Base-by-base conservation (phyloP, 2,888 invertebrate species). In the Selenia dentaria region DNA sequence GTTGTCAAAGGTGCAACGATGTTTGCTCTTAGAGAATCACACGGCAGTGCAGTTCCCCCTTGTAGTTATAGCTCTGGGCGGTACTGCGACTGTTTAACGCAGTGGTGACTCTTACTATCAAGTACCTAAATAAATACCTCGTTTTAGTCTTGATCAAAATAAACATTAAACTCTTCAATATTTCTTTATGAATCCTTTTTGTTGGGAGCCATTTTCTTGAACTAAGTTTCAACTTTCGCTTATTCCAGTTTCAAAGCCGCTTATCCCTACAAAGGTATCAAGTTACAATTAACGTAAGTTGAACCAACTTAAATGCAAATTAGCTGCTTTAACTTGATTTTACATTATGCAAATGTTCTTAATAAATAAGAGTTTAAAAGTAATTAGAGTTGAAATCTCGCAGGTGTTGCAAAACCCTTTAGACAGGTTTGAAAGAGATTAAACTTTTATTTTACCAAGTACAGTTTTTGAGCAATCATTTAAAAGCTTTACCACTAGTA, bases 301-400 rank as follows among this genome's bases (percentile, higher is more conserved):
- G 20, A 34, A 37, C n/a, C 36, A 40, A 44, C 36, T 39, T 49
- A 35, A 36, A 48, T 47, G 47, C 26, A 47, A 51, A 47, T 47
- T 38, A 41, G 51, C 45, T 41, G 26, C 39, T 32, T 48, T 42
- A 57, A 39, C 50, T 55, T 54, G 57, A 52, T 56, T 56, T 50
- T 44, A 51, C 64, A 72, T 74, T 78, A 77, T 78, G 78, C 67
- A 77, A 78, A 79, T 74, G 50, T 51, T 57, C 57, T 67, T 70
- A 69, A 69, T 74, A 74, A 76, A 78, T 73, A 74, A 70, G 67
- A 74, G 70, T 74, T 76, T 54, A 58, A 56, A 74, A 74, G 70
- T 70, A 70, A 71, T 75, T 74, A 64, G 71, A 74, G 59, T 71
- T 57, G 43, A 60, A 58, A 63, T 45, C 42, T 29, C 53, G 29